Evolutionary conservation across 2,113 vertebrate species (phyloP).

Genomic region (Aviceda subcristata): DNA sequence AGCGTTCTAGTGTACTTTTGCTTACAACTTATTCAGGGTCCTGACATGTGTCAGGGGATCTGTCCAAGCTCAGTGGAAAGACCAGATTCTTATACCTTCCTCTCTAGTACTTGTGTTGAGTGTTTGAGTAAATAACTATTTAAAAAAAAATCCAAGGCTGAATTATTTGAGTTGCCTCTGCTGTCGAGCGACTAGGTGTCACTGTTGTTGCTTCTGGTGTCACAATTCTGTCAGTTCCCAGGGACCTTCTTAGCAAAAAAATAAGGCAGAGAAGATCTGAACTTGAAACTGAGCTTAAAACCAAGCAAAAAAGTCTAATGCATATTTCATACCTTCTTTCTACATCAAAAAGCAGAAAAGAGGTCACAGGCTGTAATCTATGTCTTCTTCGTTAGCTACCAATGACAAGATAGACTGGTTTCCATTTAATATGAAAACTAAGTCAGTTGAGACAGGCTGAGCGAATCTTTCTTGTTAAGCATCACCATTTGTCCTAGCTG

Average conservation of each 20-base stretch:
- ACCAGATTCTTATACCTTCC: neutral
- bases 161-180: neutral
- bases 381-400: neutral
- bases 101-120: neutral
- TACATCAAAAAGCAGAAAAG: neutral
- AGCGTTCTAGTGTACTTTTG: neutral
- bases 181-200: neutral
- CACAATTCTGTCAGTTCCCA: neutral
- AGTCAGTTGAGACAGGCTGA: neutral
- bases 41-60: neutral
- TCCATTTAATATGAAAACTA: neutral
- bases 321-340: neutral
- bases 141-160: neutral
- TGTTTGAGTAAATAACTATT: neutral
- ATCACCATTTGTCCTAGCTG: neutral
- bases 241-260: neutral
- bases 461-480: neutral
- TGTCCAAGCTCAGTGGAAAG: neutral
- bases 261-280: neutral
- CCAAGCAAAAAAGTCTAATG: neutral
- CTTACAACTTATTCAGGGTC: neutral
- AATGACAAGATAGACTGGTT: neutral
- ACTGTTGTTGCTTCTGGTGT: neutral
- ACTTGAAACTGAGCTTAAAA: neutral
- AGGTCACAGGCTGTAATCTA: neutral